phyloP scores from a whole-genome alignment of 2,113 vertebrate species.

The Lepus europaeus region DNA sequence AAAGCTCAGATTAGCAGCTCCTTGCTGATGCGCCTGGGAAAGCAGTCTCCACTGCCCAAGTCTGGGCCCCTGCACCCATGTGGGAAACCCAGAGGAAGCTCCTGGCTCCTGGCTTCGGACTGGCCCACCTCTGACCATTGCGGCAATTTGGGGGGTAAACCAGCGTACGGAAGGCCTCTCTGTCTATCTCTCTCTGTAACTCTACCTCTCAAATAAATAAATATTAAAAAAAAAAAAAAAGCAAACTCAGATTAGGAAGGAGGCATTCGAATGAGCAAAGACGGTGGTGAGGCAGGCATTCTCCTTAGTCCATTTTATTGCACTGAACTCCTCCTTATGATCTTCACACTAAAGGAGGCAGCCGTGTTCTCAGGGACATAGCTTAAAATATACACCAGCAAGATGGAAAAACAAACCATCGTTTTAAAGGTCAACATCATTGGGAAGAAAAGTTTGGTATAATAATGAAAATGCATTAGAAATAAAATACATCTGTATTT shows the following conservation, averaged over 20 bases:
- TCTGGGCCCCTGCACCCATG: too few relatives aligned
- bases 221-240: too few relatives aligned
- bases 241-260: background rate
- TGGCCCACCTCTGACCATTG: too few relatives aligned
- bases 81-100: too few relatives aligned
- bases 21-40: too few relatives aligned
- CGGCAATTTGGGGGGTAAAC: too few relatives aligned
- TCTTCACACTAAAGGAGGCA: constrained; percentile 64
- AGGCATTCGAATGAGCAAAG: background rate
- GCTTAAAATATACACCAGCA: constrained; percentile 77
- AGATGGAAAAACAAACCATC: constrained; percentile 23
- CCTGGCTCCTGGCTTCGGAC: too few relatives aligned
- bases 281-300: background rate
- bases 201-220: too few relatives aligned
- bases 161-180: too few relatives aligned
- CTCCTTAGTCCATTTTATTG: background rate
- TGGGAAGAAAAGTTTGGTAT: constrained; percentile 38
- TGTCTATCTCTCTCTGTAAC: too few relatives aligned
- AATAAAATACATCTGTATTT: constrained; percentile 24
- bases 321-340: constrained; percentile 49
- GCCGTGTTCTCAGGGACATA: constrained; percentile 63
- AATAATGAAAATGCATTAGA: constrained; percentile 33
- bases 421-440: constrained; percentile 64
- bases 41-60: too few relatives aligned
- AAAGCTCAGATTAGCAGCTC: background rate